Evolutionary conservation across 2,888 invertebrate genomes (phyloP).

Genomic region (Oasisia sp.): DNA sequence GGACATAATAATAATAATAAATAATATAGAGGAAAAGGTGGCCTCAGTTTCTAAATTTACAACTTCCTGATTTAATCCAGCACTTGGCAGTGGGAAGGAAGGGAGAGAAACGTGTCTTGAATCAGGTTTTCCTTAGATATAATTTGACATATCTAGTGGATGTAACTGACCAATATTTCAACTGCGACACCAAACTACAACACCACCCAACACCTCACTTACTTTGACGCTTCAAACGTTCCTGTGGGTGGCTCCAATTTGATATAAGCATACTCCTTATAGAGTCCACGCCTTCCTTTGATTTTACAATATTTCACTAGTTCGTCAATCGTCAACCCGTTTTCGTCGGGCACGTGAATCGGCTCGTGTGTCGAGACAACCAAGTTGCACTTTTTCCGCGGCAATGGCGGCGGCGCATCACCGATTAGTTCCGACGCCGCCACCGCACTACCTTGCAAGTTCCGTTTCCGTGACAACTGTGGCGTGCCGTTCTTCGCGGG

Average conservation of each 20-base stretch:
- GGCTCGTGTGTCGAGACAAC: slow-evolving; percentile 47
- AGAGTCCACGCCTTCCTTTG: slow-evolving; percentile 73
- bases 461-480: slow-evolving; percentile 13
- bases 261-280: slow-evolving; percentile 89
- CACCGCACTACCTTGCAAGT: slow-evolving; percentile 24
- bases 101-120: too few species aligned
- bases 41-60: too few species aligned
- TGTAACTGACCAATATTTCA: background rate
- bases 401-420: slow-evolving; percentile 14
- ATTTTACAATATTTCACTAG: slow-evolving; percentile 79
- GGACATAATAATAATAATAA: too few species aligned
- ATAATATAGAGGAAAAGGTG: too few species aligned
- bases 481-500: background rate
- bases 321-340: slow-evolving; percentile 75
- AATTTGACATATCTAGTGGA: background rate
- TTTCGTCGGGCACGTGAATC: slow-evolving; percentile 56
- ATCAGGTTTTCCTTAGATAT: too few species aligned
- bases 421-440: background rate
- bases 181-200: background rate
- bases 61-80: too few species aligned
- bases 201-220: slow-evolving; percentile 53
- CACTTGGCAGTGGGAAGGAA: too few species aligned
- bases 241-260: slow-evolving; percentile 85
- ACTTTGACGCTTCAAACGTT: slow-evolving; percentile 89
- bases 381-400: slow-evolving; percentile 14